Conservation (phyloP, 2,888 invertebrate genomes). For the Drosophila fungiperda region DNA sequence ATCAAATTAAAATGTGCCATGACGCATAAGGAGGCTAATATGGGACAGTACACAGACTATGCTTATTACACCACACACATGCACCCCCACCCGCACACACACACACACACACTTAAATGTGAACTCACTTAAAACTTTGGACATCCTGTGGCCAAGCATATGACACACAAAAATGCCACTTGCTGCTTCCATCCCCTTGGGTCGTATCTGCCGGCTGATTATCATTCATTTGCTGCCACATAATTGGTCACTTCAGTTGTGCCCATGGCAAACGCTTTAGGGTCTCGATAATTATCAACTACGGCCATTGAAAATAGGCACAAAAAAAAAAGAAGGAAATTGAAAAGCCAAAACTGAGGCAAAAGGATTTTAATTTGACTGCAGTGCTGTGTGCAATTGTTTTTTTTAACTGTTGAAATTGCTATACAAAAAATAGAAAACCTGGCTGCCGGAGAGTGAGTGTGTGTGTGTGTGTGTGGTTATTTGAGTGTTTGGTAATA, state of each 20-base stretch:
- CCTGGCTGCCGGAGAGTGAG: neutral
- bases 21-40: slow-evolving; percentile 16
- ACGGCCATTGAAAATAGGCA: neutral
- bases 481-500: slow-evolving; percentile 55
- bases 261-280: slow-evolving; percentile 35
- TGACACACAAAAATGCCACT: slow-evolving; percentile 26
- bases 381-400: slow-evolving; percentile 38
- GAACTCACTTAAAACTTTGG: slow-evolving; percentile 34
- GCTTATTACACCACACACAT: neutral
- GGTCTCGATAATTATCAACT: slow-evolving; percentile 38
- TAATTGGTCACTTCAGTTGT: slow-evolving; percentile 32
- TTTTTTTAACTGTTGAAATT: slow-evolving; percentile 40
- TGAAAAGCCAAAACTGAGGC: slow-evolving; percentile 8
- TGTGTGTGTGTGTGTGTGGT: slow-evolving; percentile 9
- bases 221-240: slow-evolving; percentile 37
- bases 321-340: neutral
- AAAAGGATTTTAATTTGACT: slow-evolving; percentile 35
- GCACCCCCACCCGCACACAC: neutral
- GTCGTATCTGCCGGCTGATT: slow-evolving; percentile 26
- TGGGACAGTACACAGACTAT: slow-evolving; percentile 6
- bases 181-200: neutral
- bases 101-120: neutral
- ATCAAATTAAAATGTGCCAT: slow-evolving; percentile 14
- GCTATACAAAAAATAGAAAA: neutral
- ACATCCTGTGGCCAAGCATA: slow-evolving; percentile 39